Conservation (phyloP, 2,113 vertebrate species). For the Pteronura brasiliensis region DNA sequence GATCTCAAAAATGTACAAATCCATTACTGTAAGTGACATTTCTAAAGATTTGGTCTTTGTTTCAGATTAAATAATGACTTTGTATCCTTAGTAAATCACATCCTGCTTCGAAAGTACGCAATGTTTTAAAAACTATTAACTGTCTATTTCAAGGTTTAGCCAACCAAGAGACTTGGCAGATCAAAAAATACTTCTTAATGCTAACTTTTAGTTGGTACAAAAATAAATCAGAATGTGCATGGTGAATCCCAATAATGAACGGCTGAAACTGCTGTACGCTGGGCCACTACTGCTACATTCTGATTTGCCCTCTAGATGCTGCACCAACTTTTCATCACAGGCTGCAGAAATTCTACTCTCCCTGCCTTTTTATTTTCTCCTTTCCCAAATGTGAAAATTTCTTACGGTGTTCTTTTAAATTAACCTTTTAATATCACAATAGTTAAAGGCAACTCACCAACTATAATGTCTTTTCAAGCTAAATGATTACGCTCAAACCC, state of each 20-base stretch:
- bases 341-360: conserved; percentile 86
- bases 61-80: conserved; percentile 63
- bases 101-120: neutral
- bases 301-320: conserved; percentile 84
- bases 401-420: conserved; percentile 67
- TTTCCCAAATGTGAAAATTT: conserved; percentile 79
- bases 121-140: conserved; percentile 40
- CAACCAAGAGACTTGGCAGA: conserved; percentile 15
- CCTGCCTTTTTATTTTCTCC: conserved; percentile 45
- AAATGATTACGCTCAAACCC: conserved; percentile 6
- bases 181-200: conserved; percentile 30
- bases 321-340: conserved; percentile 80
- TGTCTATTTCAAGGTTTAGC: conserved; percentile 29
- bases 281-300: conserved; percentile 77
- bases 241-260: conserved; percentile 85
- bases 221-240: conserved; percentile 80
- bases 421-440: conserved; percentile 51
- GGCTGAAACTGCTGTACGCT: conserved; percentile 83
- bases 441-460: conserved; percentile 56
- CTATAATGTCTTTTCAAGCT: conserved; percentile 57
- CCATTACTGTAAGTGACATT: conserved; percentile 59
- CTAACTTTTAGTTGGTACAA: conserved; percentile 64
- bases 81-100: conserved; percentile 62
- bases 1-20: conserved; percentile 65
- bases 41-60: conserved; percentile 39